Base-by-base conservation (phyloP, 2,888 invertebrate species). In the Scaptomyza tumidula region DNA sequence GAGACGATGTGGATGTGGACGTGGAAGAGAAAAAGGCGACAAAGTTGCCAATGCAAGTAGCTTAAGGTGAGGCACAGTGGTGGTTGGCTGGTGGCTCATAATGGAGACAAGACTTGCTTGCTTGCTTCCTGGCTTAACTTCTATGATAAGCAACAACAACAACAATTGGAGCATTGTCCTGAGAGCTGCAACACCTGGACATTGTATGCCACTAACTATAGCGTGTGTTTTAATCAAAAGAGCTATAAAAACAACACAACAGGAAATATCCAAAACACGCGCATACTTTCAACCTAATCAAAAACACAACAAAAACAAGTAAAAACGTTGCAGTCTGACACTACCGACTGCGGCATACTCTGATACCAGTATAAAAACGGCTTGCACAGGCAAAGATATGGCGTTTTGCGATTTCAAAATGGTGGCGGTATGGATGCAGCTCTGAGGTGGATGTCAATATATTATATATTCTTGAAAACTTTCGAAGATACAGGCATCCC, bases 1-100 rank as follows among this genome's bases (percentile, higher is more conserved):
- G 14, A 43, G 57, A 49, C n/a, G 5, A 39, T 1, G 61, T 60
- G 52, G 11, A 43, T 46, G 57, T 44, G n/a, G 62, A 63, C 59
- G n/a, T 39, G 46, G 57, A 49, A 14, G 10, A 41, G 3, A 10
- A 14, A 9, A 7, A 39, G 16, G 19, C 46, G 50, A 67, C 72
- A 72, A 72, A 62, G 71, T 71, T 65, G 71, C 55, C 55, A 67
- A 50, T 50, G 55, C 39, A 43, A 50, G 41, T 16, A 16, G 29
- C 54, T 37, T 43, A 1, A 27, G 16, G 27, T n/a, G 16, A 4
- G 24, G 24, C 24, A 24, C 24, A 4, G 39, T 19, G 7, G 11
- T 2, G 24, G 27, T 19, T 19, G 2, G 6, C 7, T 14, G n/a
- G n/a, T 41, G 16, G 41, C 16, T 41, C 27, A 56, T 14, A 6